These are phyloP conservation scores for Anguilla megastoma DNA, from an alignment of 2,797 vertebrate genomes.

Conservation along the genomic window DNA sequence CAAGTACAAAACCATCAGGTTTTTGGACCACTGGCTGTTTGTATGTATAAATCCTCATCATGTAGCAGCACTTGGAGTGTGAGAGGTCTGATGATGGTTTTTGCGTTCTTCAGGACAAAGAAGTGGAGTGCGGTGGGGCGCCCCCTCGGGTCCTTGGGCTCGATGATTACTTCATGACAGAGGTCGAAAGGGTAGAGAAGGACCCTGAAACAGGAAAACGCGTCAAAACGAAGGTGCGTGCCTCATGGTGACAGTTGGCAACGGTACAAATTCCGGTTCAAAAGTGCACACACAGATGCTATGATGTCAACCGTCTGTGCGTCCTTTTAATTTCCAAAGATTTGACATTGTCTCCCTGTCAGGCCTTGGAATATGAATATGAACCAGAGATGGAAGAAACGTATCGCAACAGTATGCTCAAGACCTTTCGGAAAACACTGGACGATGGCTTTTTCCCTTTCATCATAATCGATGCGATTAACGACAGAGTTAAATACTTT, in stretches of 20 bases:
- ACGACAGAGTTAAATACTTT: slow-evolving; percentile 93
- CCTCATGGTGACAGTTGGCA: background rate
- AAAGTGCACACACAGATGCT: background rate
- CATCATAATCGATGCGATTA: slow-evolving; percentile 96
- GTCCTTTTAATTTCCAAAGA: background rate
- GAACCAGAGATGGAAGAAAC: slow-evolving; percentile 98
- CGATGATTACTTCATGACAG: slow-evolving; percentile 98
- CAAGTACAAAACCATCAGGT: too few species aligned
- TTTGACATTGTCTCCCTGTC: background rate
- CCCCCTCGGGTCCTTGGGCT: slow-evolving; percentile 94
- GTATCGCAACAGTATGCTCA: slow-evolving; percentile 95
- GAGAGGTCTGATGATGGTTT: background rate
- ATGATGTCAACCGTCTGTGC: background rate
- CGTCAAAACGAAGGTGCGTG: slow-evolving; percentile 88
- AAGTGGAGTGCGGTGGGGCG: slow-evolving; percentile 95
- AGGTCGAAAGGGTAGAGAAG: slow-evolving; percentile 92
- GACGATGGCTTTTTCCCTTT: slow-evolving; percentile 99
- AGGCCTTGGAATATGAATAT: slow-evolving; percentile 96
- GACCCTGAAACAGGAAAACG: slow-evolving; percentile 93
- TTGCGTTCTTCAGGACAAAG: slow-evolving; percentile 84
- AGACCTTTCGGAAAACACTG: slow-evolving; percentile 97
- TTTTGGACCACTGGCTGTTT: background rate
- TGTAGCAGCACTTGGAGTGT: background rate
- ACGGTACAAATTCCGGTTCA: background rate
- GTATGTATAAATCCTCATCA: background rate